A percentile compares a stretch with the other conserved stretches of the same genome.
Conservation (phyloP, 2,888 invertebrate genomes). For the Orthosia gothica region DNA sequence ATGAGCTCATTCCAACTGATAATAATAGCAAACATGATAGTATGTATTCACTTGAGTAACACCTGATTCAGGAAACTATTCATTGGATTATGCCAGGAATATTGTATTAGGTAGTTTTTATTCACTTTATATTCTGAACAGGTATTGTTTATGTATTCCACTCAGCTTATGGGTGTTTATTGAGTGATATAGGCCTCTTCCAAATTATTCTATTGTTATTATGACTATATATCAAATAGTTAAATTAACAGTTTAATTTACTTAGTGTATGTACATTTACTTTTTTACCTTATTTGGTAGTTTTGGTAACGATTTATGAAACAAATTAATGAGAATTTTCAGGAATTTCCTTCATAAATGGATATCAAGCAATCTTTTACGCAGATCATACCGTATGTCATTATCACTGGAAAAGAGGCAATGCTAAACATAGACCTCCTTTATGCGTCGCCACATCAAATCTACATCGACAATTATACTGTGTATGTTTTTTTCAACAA, state of each 20-base stretch:
- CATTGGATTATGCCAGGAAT: conserved; percentile 14
- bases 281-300: background rate
- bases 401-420: no score
- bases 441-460: no score
- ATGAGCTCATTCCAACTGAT: background rate
- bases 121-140: conserved; percentile 31
- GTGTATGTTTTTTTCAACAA: no score
- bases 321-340: no score
- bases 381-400: no score
- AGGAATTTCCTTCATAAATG: no score
- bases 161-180: conserved; percentile 1
- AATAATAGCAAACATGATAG: conserved; percentile 17
- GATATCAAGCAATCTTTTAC: no score
- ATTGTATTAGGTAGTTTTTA: conserved; percentile 14
- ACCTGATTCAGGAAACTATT: conserved; percentile 4
- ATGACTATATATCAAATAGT: background rate
- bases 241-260: no score
- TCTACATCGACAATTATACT: no score
- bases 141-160: conserved; percentile 34
- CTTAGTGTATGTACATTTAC: background rate
- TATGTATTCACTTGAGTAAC: conserved; percentile 1
- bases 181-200: background rate
- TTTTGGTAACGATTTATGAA: no score
- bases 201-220: background rate
- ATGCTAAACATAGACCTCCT: no score